Evolutionary conservation across 2,113 vertebrate genomes (phyloP), one percentile per base, ranked within the genome.

Genomic region (Eulemur rufifrons): DNA sequence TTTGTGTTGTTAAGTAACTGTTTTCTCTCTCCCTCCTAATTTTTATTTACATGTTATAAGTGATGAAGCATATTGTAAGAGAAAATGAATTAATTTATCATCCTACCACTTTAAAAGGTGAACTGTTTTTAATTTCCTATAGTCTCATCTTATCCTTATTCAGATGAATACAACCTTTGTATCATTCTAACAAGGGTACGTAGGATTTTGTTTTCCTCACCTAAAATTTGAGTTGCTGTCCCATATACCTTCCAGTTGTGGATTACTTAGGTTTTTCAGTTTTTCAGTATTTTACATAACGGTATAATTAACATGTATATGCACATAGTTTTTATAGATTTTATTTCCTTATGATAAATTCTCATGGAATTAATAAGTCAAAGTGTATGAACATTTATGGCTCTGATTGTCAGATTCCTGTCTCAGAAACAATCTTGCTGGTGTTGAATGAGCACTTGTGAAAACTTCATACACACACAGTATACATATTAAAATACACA

Each of bases 301-400:
- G 91, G 12, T 81, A 39, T 76, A 71, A 76, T 56, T 42, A 71
- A 78, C 39, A 85, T 96, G 96, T 84, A 85, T 74, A 68, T 93
- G 15, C 8, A 69, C 4, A 27, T 69, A 84, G 52, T 13, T 91
- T 74, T 92, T 93, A 89, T 18, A 68, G 52, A 59, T 86, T 93
- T 91, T 88, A 64, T 80, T 95, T 94, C 6, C 34, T 94, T 83
- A 54, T 61, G 25, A 47, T 96, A 86, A 74, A 88, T 95, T 87
- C 20, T 92, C 56, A 69, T n/a, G 37, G 34, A 8, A 50, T 86
- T 77, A 93, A 50, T 77, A 77, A 91, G 34, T 94, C 17, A 52
- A 85, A 94, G 69, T 90, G 4, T 95, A 39, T 37, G 13, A 76
- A 76, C 21, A 82, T 61, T 77, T 95, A 34, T 59, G n/a, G 42